Evolutionary conservation across 1,140 invertebrate species (phyloP).

Genomic region (Drosophila truncata): DNA sequence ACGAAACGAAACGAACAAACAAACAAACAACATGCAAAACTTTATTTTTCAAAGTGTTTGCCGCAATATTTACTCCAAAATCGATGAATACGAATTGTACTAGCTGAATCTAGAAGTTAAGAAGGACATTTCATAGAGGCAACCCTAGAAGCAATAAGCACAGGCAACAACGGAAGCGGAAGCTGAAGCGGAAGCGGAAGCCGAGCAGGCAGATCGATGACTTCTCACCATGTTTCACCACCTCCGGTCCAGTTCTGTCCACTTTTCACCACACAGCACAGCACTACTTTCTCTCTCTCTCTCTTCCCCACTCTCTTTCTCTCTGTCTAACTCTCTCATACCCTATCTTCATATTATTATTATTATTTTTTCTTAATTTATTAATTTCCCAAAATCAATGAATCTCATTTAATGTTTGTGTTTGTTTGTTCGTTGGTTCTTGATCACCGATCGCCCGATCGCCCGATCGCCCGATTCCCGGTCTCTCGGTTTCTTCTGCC

Average conservation of each 20-base stretch:
- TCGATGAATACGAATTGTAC: constrained; percentile 53
- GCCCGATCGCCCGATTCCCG: constrained; percentile 2
- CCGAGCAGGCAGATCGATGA: constrained; percentile 37
- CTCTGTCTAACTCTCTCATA: neutral
- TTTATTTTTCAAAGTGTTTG: constrained; percentile 83
- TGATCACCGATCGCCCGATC: too few relatives aligned
- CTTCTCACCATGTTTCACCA: constrained; percentile 43
- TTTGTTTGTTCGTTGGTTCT: constrained; percentile 26
- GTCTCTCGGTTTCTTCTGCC: constrained; percentile 32
- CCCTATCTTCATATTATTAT: too few relatives aligned
- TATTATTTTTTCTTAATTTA: neutral
- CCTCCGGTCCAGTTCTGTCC: constrained; percentile 29
- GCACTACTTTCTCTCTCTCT: constrained; percentile 10
- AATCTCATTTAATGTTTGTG: constrained; percentile 22
- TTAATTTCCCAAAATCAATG: neutral
- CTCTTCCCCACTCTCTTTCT: neutral
- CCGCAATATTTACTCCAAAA: constrained; percentile 52
- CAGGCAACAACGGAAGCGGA: constrained; percentile 25
- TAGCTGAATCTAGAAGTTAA: constrained; percentile 58
- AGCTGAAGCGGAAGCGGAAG: constrained; percentile 6
- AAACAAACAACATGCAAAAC: constrained; percentile 60
- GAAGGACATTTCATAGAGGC: constrained; percentile 58
- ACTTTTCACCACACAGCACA: constrained; percentile 38
- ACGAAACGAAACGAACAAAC: constrained; percentile 33
- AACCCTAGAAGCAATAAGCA: constrained; percentile 62